A percentile compares a stretch with the other conserved stretches of the same genome.
phyloP scores from a whole-genome alignment of 2,888 invertebrate genomes.

The Unio pictorum region DNA sequence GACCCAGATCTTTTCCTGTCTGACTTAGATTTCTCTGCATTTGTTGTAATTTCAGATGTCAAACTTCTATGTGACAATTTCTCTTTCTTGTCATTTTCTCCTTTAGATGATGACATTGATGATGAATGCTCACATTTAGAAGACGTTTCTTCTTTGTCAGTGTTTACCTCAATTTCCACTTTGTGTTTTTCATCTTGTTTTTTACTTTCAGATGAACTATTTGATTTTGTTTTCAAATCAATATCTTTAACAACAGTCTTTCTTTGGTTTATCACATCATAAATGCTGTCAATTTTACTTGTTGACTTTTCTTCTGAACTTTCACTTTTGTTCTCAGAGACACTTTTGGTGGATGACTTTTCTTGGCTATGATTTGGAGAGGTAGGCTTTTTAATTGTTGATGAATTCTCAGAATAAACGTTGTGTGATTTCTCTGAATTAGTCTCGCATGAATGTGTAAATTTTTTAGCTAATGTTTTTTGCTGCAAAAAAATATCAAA shows the following conservation, averaged over 20 bases:
- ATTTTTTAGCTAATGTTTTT: too few species aligned
- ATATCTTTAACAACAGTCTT: not conserved
- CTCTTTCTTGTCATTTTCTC: not conserved
- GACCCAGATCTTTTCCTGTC: not conserved
- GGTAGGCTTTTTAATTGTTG: too few species aligned
- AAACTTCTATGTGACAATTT: not conserved
- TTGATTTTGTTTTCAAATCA: too few species aligned
- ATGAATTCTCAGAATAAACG: too few species aligned
- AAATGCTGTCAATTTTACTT: not conserved
- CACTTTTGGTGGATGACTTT: too few species aligned
- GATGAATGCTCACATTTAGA: conserved; percentile 6
- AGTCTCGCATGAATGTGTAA: too few species aligned
- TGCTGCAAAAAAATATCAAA: too few species aligned
- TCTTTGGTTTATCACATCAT: conserved; percentile 5
- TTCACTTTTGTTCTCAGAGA: too few species aligned
- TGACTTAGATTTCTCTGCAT: not conserved
- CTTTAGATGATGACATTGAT: conserved; percentile 3
- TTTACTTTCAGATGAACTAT: not conserved
- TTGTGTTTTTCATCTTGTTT: conserved; percentile 10
- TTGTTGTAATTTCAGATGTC: not conserved
- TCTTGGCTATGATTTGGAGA: too few species aligned
- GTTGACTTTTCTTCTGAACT: not conserved
- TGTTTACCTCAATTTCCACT: conserved; percentile 9
- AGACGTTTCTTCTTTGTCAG: conserved; percentile 2
- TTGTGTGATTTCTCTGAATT: too few species aligned